phyloP scores from a whole-genome alignment of 2,113 vertebrate genomes.

The Peromyscus californicus region DNA sequence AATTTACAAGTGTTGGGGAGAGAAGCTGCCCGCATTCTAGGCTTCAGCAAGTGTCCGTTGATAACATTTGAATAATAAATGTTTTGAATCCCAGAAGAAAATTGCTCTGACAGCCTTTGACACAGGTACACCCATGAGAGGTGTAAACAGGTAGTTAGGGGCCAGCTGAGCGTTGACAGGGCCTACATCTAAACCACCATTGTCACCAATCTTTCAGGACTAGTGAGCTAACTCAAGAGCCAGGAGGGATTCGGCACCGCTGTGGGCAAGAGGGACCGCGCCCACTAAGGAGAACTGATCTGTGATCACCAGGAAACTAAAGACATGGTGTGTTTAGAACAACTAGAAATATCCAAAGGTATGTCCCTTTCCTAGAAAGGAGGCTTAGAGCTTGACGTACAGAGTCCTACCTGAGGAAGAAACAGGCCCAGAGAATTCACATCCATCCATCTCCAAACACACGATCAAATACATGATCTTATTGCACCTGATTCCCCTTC shows the following conservation, averaged over 20 bases:
- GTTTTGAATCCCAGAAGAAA: conserved; percentile 38
- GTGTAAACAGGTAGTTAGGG: neutral
- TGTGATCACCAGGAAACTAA: neutral
- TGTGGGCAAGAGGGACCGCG: neutral
- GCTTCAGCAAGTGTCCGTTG: neutral
- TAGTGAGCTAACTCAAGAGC: neutral
- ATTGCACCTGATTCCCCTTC: conserved; percentile 19
- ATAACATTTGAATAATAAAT: conserved; percentile 44
- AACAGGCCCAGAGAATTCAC: neutral
- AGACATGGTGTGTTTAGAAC: neutral
- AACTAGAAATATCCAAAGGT: neutral
- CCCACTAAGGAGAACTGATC: neutral
- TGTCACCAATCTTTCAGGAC: neutral
- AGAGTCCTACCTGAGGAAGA: neutral
- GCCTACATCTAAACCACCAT: neutral
- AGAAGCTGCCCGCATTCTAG: neutral
- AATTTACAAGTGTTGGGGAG: neutral
- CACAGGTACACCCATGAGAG: neutral
- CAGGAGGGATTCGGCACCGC: too few relatives aligned
- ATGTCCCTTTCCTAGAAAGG: neutral
- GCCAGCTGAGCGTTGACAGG: neutral
- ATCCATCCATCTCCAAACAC: neutral
- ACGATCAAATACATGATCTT: neutral
- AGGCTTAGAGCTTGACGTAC: neutral
- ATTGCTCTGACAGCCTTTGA: neutral